Conservation (phyloP, 2,797 vertebrate genomes). For the Anguilla pacifica region DNA sequence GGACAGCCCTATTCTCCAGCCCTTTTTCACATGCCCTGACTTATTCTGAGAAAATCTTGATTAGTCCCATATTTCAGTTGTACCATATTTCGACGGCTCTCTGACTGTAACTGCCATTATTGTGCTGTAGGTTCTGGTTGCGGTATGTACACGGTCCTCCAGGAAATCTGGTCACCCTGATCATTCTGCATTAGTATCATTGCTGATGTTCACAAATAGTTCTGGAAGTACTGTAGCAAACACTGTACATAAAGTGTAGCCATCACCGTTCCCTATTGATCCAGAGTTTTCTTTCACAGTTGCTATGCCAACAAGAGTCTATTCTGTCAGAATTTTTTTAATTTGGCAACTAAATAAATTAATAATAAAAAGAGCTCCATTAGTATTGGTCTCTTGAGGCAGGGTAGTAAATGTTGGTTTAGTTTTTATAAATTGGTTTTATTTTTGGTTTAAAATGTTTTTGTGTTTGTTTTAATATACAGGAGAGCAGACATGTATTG, state of each 20-base stretch:
- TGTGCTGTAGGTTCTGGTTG: neutral
- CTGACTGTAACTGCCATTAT: neutral
- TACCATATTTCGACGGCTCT: neutral
- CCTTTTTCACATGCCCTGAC: neutral
- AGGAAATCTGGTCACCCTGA: neutral
- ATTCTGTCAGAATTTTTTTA: neutral
- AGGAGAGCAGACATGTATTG: too few species aligned
- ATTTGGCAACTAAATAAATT: neutral
- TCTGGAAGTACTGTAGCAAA: neutral
- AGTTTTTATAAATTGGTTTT: neutral
- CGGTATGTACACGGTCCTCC: neutral
- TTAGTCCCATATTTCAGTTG: neutral
- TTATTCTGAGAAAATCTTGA: neutral
- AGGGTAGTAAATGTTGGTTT: neutral
- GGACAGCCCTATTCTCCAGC: neutral
- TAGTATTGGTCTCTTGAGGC: neutral
- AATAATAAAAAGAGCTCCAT: neutral
- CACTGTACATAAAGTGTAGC: neutral
- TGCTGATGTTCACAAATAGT: neutral
- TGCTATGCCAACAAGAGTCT: neutral
- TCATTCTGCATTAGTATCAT: neutral
- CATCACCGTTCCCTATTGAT: neutral
- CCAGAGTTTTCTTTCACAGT: neutral
- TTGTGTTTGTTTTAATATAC: too few species aligned
- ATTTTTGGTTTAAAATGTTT: too few species aligned